A percentile compares a stretch with the other conserved stretches of the same genome.
These are phyloP conservation scores for Crypturellus tataupa DNA, from an alignment of 2,797 vertebrate species.

Conservation along the genomic window DNA sequence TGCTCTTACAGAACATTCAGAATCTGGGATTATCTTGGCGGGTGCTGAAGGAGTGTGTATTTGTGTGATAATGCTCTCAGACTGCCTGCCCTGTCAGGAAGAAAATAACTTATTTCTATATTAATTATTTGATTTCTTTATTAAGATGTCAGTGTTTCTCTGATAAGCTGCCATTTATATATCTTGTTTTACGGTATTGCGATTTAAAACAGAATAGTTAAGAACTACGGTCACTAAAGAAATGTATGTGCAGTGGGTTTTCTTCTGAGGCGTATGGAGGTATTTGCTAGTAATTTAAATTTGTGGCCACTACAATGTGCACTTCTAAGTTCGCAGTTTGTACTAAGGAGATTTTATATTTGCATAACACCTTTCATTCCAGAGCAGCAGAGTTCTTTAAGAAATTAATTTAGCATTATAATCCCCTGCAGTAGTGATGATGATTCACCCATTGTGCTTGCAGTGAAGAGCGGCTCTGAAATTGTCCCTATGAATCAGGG, in stretches of 20 bases:
- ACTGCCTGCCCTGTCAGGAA: neutral
- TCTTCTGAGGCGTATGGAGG: neutral
- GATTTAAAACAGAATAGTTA: neutral
- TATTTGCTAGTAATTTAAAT: conserved; percentile 41
- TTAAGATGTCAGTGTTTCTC: neutral
- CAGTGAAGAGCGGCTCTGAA: neutral
- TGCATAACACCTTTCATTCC: conserved; percentile 40
- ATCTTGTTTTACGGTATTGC: conserved; percentile 4
- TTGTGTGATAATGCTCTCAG: conserved; percentile 6
- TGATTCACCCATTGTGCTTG: neutral
- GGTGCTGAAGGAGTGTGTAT: neutral
- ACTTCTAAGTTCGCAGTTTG: conserved; percentile 21
- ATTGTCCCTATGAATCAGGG: neutral
- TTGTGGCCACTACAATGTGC: neutral
- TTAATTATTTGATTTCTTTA: conserved; percentile 53
- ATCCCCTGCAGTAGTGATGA: neutral
- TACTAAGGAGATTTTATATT: conserved; percentile 34
- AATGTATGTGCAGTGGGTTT: neutral
- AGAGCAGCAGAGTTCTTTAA: conserved; percentile 19
- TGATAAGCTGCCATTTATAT: conserved; percentile 4
- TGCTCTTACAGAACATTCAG: neutral
- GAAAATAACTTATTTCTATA: conserved; percentile 35
- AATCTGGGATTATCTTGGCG: neutral
- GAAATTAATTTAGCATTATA: conserved; percentile 43
- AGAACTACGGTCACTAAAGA: conserved; percentile 13